Evolutionary conservation across 2,113 vertebrate genomes (phyloP), one percentile per base, ranked within the genome.

Genomic region (Cyrtonyx montezumae): DNA sequence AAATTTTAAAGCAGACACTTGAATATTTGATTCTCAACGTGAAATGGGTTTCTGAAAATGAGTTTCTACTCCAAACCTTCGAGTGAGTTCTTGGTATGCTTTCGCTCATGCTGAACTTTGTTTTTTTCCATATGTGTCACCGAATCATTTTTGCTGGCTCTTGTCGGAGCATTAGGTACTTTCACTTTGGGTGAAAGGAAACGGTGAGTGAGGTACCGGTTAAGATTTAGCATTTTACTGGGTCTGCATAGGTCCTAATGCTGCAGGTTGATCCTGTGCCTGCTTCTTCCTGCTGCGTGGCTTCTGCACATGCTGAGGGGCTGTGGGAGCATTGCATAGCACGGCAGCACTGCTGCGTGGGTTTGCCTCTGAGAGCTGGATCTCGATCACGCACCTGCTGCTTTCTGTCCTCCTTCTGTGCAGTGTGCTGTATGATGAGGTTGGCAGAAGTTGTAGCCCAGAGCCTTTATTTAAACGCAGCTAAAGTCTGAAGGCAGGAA

Each of bases 301-400:
- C 58, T 76, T 86, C 81, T 84, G 92, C 86, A 74, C 49, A 45
- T 69, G 85, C 14, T 46, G 62, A 28, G 91, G 21, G 30, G 9
- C 79, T 84, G 77, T 40, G 61, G 48, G 61, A 94, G 49, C n/a
- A n/a, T n/a, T n/a, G n/a, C n/a, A n/a, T n/a, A 67, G 73, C 32
- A 2, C 48, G 80, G 84, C 5, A 89, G 45, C 84, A 49, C 61
- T 6, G 13, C 81, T 78, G 91, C 63, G 74, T 84, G 46, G 53
- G 42, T 82, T 95, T 65, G 20, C 68, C 95, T 87, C 83, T 37
- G 66, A 96, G 96, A 97, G 96, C 90, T 89, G 70, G 89, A 96
- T 96, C 95, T 97, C 91, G 92, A 49, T 91, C 84, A 26, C 63
- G 79, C 97, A 98, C 97, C 98, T 98, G 97, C 96, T 97, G 81